Percentiles rank a stretch among this genome's conserved stretches.
These are phyloP conservation scores for Tetrapedia diversipes DNA, from an alignment of 2,888 invertebrate species.

Conservation along the genomic window DNA sequence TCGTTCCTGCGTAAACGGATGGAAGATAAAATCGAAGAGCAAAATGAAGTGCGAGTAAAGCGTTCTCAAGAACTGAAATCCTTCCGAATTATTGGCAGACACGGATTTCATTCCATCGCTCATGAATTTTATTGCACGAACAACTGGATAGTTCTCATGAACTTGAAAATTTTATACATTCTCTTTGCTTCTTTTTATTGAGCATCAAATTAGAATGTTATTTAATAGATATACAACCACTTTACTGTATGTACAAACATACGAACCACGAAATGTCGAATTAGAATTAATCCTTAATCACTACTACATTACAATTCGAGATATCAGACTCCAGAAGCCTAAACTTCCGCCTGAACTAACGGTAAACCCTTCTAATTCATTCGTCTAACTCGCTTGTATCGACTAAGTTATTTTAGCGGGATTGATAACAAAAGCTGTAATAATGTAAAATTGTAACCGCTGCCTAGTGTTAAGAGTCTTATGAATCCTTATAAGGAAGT, in stretches of 20 bases:
- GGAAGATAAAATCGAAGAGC: neutral
- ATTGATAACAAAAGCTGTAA: too few species aligned
- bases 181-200: too few species aligned
- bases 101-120: neutral
- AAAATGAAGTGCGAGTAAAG: neutral
- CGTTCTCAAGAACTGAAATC: neutral
- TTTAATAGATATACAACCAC: too few species aligned
- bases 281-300: neutral
- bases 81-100: neutral
- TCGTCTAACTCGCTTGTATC: neutral
- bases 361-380: neutral
- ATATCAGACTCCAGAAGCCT: neutral
- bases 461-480: too few species aligned
- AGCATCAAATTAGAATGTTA: too few species aligned
- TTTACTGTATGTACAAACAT: too few species aligned
- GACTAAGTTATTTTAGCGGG: neutral
- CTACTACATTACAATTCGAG: neutral
- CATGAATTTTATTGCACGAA: neutral
- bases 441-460: too few species aligned
- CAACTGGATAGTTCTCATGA: too few species aligned
- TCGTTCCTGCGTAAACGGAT: neutral
- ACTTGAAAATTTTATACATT: too few species aligned
- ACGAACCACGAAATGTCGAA: too few species aligned
- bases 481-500: too few species aligned
- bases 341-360: neutral